Evolutionary conservation across 92 coral and sea anemone species (phyloP).

Genomic region (Hydrozoanthus gracilis): DNA sequence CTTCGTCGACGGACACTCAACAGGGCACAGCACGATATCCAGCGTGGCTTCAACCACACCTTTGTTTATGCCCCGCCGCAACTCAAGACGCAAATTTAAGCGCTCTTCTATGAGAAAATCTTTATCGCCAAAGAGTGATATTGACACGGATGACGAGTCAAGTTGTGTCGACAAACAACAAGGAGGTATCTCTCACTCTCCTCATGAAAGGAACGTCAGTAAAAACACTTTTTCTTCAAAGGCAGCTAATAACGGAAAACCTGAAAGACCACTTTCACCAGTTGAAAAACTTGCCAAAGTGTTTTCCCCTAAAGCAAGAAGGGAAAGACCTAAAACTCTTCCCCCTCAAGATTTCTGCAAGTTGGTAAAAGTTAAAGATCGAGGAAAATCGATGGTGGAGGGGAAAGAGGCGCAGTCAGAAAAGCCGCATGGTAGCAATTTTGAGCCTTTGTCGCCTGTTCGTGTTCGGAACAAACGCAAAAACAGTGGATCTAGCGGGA

Average conservation of each 20-base stretch:
- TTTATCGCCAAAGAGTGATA: conserved; percentile 47
- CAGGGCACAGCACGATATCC: conserved; percentile 86
- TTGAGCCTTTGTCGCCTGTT: conserved; percentile 71
- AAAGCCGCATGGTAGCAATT: neutral
- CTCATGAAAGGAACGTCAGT: neutral
- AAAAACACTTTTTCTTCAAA: neutral
- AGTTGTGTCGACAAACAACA: conserved; percentile 34
- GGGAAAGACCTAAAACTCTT: conserved; percentile 86
- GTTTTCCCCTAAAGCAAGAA: conserved; percentile 76
- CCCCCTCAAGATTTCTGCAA: conserved; percentile 50
- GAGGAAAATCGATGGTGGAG: conserved; percentile 75
- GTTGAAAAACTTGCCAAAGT: conserved; percentile 84
- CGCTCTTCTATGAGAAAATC: conserved; percentile 40
- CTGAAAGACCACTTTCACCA: conserved; percentile 81
- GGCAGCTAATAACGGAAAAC: conserved; percentile 51
- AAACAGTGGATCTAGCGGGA: conserved; percentile 49
- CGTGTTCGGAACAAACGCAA: conserved; percentile 59
- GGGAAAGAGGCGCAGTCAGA: conserved; percentile 71
- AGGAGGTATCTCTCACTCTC: neutral
- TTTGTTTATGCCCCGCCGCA: conserved; percentile 70
- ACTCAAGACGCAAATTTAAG: conserved; percentile 26
- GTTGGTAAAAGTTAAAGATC: conserved; percentile 19
- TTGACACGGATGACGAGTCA: conserved; percentile 42
- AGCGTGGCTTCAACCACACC: conserved; percentile 84
- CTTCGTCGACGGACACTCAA: conserved; percentile 82